Conservation (phyloP, 2,888 invertebrate genomes). For the Andrena bucephala region DNA sequence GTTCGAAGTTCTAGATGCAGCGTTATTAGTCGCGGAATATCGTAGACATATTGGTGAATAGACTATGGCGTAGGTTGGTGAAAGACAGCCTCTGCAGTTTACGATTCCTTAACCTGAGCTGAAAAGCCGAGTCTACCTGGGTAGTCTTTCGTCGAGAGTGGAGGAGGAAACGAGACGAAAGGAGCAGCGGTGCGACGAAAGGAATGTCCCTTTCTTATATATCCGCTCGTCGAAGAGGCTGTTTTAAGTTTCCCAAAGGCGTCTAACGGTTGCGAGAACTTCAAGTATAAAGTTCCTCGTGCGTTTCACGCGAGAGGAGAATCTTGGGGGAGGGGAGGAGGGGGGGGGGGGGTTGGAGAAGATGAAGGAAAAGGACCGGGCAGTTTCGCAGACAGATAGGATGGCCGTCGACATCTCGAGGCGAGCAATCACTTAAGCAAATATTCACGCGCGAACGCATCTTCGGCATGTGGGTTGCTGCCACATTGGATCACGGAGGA, state of each 20-base stretch:
- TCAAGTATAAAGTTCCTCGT: slow-evolving; percentile 68
- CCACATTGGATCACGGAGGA: slow-evolving; percentile 50
- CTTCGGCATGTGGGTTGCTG: slow-evolving; percentile 80
- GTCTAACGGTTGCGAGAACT: slow-evolving; percentile 64
- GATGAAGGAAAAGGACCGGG: slow-evolving; percentile 49
- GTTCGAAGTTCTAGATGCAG: too few relatives aligned
- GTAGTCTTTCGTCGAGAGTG: slow-evolving; percentile 37
- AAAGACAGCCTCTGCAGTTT: too few relatives aligned
- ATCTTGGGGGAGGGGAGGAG: neutral
- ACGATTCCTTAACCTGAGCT: neutral
- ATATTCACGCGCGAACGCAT: slow-evolving; percentile 82
- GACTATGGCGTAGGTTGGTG: too few relatives aligned
- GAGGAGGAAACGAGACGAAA: slow-evolving; percentile 11
- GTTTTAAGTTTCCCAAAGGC: slow-evolving; percentile 68
- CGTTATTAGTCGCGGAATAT: too few relatives aligned
- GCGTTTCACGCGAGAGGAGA: slow-evolving; percentile 38
- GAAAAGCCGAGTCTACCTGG: slow-evolving; percentile 23
- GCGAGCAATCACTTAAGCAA: slow-evolving; percentile 83
- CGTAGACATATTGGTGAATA: too few relatives aligned
- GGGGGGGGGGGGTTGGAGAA: slow-evolving; percentile 2
- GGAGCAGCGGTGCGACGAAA: slow-evolving; percentile 23
- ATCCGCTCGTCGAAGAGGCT: slow-evolving; percentile 33
- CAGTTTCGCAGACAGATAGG: slow-evolving; percentile 58
- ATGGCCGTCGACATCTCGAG: slow-evolving; percentile 64
- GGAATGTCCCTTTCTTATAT: slow-evolving; percentile 25